phyloP scores from a whole-genome alignment of 2,888 invertebrate genomes.

The Dolomedes plantarius region DNA sequence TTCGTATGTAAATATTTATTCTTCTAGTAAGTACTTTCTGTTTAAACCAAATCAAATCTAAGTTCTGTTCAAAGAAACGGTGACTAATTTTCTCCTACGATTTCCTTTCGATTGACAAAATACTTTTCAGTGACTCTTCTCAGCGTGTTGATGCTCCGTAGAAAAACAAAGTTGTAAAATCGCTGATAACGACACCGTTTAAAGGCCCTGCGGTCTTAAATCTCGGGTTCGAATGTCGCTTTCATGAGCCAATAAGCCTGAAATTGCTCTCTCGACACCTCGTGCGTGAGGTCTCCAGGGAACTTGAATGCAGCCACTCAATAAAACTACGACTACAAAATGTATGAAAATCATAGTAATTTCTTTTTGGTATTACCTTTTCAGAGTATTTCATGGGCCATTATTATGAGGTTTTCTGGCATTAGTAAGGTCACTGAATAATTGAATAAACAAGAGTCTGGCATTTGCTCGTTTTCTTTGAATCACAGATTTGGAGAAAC shows the following conservation, averaged over 20 bases:
- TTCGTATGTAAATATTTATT: too few relatives aligned
- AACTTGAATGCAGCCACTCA: background rate
- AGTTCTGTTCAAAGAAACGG: too few relatives aligned
- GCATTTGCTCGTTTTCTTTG: too few relatives aligned
- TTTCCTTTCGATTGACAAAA: background rate
- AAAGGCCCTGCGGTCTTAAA: background rate
- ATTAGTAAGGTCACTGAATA: too few relatives aligned
- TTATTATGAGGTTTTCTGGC: too few relatives aligned
- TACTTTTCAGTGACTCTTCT: background rate
- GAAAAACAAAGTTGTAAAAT: slow-evolving; percentile 5
- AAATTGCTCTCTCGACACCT: background rate
- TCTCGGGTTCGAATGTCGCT: background rate
- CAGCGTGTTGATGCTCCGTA: background rate
- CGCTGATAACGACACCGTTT: background rate
- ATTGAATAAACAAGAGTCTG: too few relatives aligned
- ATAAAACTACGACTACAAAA: background rate
- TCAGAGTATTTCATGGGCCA: background rate
- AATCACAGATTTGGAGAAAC: too few relatives aligned
- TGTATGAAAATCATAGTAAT: background rate
- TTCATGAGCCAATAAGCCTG: background rate
- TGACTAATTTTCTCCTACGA: too few relatives aligned
- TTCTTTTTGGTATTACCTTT: background rate
- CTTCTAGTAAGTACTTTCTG: too few relatives aligned
- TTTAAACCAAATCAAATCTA: too few relatives aligned
- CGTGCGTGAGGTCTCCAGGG: background rate